These are phyloP conservation scores for Dasysyrphus tricinctus DNA, from an alignment of 2,888 invertebrate genomes.

Conservation along the genomic window DNA sequence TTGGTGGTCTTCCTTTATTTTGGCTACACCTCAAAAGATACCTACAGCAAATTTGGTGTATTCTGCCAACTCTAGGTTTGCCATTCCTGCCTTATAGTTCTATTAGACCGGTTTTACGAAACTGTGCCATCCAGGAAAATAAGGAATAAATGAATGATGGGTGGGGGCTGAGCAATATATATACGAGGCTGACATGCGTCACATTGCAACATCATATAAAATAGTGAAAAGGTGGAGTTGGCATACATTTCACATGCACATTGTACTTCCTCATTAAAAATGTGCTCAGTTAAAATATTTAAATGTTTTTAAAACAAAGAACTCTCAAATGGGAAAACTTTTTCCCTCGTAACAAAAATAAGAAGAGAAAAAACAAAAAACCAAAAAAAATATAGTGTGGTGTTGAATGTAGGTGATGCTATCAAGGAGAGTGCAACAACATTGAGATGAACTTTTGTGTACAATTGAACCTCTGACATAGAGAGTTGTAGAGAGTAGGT, in stretches of 20 bases:
- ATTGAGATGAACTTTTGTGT: slow-evolving; percentile 34
- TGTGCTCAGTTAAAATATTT: slow-evolving; percentile 62
- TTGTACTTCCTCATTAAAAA: slow-evolving; percentile 66
- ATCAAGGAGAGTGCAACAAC: slow-evolving; percentile 21
- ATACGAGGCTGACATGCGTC: slow-evolving; percentile 32
- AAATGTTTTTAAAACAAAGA: slow-evolving; percentile 42
- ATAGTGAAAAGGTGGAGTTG: slow-evolving; percentile 35
- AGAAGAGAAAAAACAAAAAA: not conserved
- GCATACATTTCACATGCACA: slow-evolving; percentile 52
- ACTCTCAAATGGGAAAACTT: slow-evolving; percentile 38
- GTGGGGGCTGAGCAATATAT: slow-evolving; percentile 24
- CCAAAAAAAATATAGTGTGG: not conserved
- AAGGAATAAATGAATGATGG: slow-evolving; percentile 59
- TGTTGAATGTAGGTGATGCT: slow-evolving; percentile 6
- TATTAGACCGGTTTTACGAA: slow-evolving; percentile 21
- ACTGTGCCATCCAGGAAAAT: slow-evolving; percentile 53
- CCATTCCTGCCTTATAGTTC: not conserved
- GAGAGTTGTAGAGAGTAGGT: not conserved
- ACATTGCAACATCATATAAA: slow-evolving; percentile 19
- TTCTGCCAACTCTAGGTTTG: not conserved
- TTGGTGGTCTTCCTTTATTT: too few species aligned
- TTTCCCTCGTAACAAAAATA: slow-evolving; percentile 13
- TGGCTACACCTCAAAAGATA: too few species aligned
- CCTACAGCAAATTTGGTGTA: too few species aligned
- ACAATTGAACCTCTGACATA: slow-evolving; percentile 31